Percentiles rank a stretch among this genome's conserved stretches.
phyloP scores from a whole-genome alignment of 2,113 vertebrate species.

The Fregetta grallaria region DNA sequence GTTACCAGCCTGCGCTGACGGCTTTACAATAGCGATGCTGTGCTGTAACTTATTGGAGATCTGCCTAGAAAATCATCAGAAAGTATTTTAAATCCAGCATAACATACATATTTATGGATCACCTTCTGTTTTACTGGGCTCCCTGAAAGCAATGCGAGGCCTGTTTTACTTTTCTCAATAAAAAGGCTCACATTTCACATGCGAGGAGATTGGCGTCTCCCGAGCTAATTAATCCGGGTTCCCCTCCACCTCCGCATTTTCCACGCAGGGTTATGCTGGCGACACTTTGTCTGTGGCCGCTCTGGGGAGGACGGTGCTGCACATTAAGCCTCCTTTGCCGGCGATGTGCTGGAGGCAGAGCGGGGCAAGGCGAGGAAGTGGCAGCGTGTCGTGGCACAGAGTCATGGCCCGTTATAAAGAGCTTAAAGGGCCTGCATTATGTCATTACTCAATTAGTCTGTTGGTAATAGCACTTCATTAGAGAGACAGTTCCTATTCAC shows the following conservation, averaged over 20 bases:
- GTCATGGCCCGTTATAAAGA: conserved; percentile 20
- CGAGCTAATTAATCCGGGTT: conserved; percentile 72
- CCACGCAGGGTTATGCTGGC: conserved; percentile 82
- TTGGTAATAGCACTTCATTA: conserved; percentile 72
- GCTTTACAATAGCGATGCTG: conserved; percentile 26
- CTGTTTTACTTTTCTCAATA: conserved; percentile 68
- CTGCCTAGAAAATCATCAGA: conserved; percentile 73
- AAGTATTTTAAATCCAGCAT: conserved; percentile 56
- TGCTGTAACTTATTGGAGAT: conserved; percentile 54
- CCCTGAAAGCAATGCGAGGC: conserved; percentile 54
- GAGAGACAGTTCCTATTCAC: conserved; percentile 61
- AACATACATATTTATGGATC: conserved; percentile 62
- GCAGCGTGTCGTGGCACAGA: conserved; percentile 25
- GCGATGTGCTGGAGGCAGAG: conserved; percentile 54
- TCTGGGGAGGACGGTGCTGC: conserved; percentile 53
- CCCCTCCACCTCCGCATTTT: conserved; percentile 79
- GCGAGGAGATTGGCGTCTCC: conserved; percentile 64
- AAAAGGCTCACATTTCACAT: conserved; percentile 70
- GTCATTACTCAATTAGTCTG: conserved; percentile 73
- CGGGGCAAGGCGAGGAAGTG: conserved; percentile 23
- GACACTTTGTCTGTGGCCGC: conserved; percentile 78
- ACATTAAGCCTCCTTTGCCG: conserved; percentile 48
- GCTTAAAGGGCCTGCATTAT: conserved; percentile 62
- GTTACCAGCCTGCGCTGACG: background rate
- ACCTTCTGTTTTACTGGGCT: conserved; percentile 72